Conservation (phyloP, 2,797 vertebrate species). For the Gymnothorax reevesii region DNA sequence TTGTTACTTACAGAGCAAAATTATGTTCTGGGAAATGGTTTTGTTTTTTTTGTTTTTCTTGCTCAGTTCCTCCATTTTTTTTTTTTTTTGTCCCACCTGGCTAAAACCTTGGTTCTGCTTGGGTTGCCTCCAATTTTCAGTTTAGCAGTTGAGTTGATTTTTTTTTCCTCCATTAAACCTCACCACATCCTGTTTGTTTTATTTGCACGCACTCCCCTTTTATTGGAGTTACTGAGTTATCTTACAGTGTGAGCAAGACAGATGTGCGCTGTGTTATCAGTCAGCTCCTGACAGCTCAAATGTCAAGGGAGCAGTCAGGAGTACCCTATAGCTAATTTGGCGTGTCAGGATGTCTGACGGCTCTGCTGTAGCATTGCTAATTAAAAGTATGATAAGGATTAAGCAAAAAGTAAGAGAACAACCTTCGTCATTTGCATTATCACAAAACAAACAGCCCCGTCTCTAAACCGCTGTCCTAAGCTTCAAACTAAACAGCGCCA, state of each 20-base stretch:
- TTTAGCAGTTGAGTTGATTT: too few relatives aligned
- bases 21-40: not conserved
- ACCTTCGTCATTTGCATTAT: not conserved
- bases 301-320: not conserved
- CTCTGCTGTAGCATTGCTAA: not conserved
- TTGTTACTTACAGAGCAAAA: not conserved
- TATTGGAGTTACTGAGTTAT: not conserved
- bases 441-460: not conserved
- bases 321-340: not conserved
- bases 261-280: not conserved
- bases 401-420: not conserved
- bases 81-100: too few relatives aligned
- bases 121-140: too few relatives aligned
- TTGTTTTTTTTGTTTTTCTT: too few relatives aligned
- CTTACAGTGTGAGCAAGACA: not conserved
- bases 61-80: too few relatives aligned
- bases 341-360: not conserved
- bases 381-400: not conserved
- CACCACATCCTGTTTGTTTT: not conserved
- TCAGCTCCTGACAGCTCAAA: not conserved
- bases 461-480: not conserved
- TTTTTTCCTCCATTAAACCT: too few relatives aligned
- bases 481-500: not conserved
- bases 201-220: not conserved
- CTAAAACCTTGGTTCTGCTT: too few relatives aligned